Evolutionary conservation across 2,888 invertebrate genomes (phyloP).

Genomic region (Ennomos fuscantarius): DNA sequence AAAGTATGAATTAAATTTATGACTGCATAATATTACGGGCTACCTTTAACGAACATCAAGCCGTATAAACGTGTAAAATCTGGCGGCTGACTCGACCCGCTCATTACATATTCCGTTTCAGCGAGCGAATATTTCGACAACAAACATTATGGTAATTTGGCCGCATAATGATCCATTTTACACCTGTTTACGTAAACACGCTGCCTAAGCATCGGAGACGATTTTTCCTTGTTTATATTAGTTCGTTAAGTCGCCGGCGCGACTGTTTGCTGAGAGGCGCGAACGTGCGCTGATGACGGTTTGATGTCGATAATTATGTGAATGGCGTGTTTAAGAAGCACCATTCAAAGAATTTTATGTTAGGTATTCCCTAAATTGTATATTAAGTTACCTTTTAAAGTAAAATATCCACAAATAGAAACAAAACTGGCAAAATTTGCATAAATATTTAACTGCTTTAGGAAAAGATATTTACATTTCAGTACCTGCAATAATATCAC

Average conservation of each 20-base stretch:
- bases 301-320: conserved; percentile 45
- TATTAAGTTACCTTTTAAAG: background rate
- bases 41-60: conserved; percentile 68
- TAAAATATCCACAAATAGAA: background rate
- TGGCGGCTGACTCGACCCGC: conserved; percentile 64
- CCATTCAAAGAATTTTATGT: conserved; percentile 8
- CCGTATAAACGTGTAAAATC: conserved; percentile 68
- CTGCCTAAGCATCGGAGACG: conserved; percentile 68
- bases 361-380: too few relatives aligned
- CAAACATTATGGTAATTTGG: conserved; percentile 81
- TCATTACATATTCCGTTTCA: conserved; percentile 77
- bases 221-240: conserved; percentile 59
- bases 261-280: conserved; percentile 47
- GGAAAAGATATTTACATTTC: conserved; percentile 7
- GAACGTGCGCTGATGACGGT: conserved; percentile 47
- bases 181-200: conserved; percentile 81
- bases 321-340: conserved; percentile 19
- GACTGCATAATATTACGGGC: conserved; percentile 67
- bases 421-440: background rate
- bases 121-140: conserved; percentile 79
- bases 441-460: conserved; percentile 5
- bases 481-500: conserved; percentile 34
- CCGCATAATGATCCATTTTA: conserved; percentile 78
- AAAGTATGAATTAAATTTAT: conserved; percentile 66
- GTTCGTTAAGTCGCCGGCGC: conserved; percentile 47